Base-by-base conservation (phyloP, 2,888 invertebrate species). In the Opisthograptis luteolata region DNA sequence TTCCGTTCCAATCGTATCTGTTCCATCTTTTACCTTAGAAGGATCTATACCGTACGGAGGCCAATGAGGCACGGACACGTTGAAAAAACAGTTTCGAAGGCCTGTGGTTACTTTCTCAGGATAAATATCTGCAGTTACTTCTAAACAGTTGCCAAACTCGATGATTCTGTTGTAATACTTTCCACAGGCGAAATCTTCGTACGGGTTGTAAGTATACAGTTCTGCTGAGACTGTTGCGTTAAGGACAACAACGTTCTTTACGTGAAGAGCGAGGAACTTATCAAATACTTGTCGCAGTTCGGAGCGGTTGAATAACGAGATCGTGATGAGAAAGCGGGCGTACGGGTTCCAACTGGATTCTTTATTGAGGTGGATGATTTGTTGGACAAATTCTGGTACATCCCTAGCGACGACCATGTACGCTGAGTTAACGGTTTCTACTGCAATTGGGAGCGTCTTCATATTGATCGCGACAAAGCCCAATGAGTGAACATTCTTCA, bases 121-220 rank as follows among this genome's bases (percentile, higher is more conserved):
- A 46, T 68, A 80, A 7, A 81, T 49, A 32, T 68, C 32, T 0
- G 45, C 19, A 0, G 52, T 39, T 1, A 53, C 5, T n/a, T 58
- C 36, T 8, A 49, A 54, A 51, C 85, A 85, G 41, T 66, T 57
- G 4, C 85, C 86, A 2, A 66, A 60, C 19, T 61, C 47, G 12
- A 75, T 73, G 7, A 85, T 52, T 17, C 62, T 53, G 2, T 63
- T 58, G 44, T 76, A 84, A 27, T 71, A 68, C 42, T 68, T 73
- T n/a, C 86, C 86, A 37, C 86, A 86, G 0, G 71, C 73, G 36
- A 69, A 76, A 31, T 84, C 76, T 42, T 78, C 73, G 30, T 70
- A 84, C 0, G 84, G 79, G 54, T 85, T 77, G 52, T 82, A 85
- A 0, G 79, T 70, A 46, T 74, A 83, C 8, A 84, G 28, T 1